Evolutionary conservation across 2,888 invertebrate species (phyloP), one percentile per base, ranked within the genome.

Genomic region (Plusia festucae): DNA sequence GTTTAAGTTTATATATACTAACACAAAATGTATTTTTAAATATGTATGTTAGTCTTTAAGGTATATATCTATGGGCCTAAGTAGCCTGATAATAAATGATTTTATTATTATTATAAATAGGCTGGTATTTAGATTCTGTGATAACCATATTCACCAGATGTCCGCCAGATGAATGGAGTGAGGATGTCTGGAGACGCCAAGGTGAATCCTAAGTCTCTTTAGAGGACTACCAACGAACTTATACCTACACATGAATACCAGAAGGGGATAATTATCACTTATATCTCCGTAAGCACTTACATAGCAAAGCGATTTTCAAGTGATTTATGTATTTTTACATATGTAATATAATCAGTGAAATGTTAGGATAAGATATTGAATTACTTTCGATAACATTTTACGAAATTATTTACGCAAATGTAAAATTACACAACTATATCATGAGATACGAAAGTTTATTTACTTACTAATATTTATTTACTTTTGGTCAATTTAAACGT

Each of bases 391-490:
- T 49, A 49, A 49, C 18, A 49, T 20, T 20, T 49, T 11, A 40
- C 18, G 9, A 46, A 49, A 18, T 20, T 40, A 40, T 40, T 40
- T 40, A 40, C 40, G 40, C 40, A 40, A 40, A 40, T 40, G 40
- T n/a, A n/a, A 15, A 40, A n/a, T 40, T 40, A 40, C 40, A 40
- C 40, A 40, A 40, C 7, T n/a, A 6, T 40, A 40, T 40, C 40
- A 40, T n/a, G 15, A 40, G 40, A 40, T 40, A n/a, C 40, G n/a
- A 40, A 40, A 40, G 40, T 40, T 40, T 40, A n/a, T 40, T 40
- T 40, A 40, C 40, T 40, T 40, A 40, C 40, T n/a, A 40, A 40
- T n/a, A 40, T 40, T n/a, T n/a, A 40, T 40, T 40, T 40, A 40
- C 40, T 40, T 40, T 40, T 40, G 40, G 40, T 40, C 40, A 40